Evolutionary conservation across 2,797 vertebrate genomes (phyloP).

Genomic region (Steatocranus sp.): DNA sequence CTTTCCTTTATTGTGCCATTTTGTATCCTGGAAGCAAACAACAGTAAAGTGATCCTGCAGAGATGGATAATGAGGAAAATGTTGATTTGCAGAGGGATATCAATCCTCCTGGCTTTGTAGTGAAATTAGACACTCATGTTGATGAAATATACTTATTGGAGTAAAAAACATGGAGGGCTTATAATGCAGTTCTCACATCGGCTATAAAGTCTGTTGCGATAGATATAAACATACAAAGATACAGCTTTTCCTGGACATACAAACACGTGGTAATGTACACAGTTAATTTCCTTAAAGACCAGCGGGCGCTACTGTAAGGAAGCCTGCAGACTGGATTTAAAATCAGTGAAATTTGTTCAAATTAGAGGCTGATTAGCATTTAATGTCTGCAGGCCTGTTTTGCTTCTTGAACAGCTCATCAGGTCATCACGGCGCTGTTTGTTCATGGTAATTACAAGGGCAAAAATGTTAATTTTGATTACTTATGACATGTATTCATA

Average conservation of each 20-base stretch:
- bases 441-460: conserved; percentile 41
- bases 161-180: not conserved
- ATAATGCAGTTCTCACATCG: not conserved
- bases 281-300: not conserved
- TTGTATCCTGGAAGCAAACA: conserved; percentile 15
- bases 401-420: conserved; percentile 35
- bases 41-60: not conserved
- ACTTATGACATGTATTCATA: conserved; percentile 1
- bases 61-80: conserved; percentile 2
- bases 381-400: conserved; percentile 38
- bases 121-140: conserved; percentile 3
- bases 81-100: not conserved
- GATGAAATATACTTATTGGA: not conserved
- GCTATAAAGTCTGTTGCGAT: not conserved
- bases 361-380: conserved; percentile 60
- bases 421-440: conserved; percentile 15
- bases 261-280: not conserved
- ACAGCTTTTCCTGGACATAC: not conserved
- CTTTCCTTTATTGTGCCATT: not conserved
- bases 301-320: not conserved
- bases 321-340: conserved; percentile 2
- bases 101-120: not conserved
- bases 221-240: not conserved
- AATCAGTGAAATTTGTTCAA: conserved; percentile 19
- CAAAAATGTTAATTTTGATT: conserved; percentile 46